Percentiles rank a stretch among this genome's conserved stretches.
phyloP scores from a whole-genome alignment of 2,888 invertebrate species.

The Phalera bucephala region DNA sequence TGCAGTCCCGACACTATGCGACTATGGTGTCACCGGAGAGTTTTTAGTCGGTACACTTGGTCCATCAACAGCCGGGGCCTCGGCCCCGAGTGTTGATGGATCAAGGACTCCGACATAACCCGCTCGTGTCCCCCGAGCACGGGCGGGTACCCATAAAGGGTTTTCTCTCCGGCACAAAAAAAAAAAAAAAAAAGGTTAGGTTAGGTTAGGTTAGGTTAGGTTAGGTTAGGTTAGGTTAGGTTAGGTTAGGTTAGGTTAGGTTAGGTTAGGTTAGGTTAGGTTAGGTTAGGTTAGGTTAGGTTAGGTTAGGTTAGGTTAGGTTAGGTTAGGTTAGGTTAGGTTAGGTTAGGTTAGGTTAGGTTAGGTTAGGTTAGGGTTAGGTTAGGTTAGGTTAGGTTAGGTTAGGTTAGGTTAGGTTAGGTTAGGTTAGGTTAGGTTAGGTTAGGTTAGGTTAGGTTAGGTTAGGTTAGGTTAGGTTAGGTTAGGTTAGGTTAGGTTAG shows the following conservation, averaged over 20 bases:
- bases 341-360: constrained; percentile 36
- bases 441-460: constrained; percentile 36
- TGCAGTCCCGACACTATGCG: too few relatives aligned
- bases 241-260: constrained; percentile 29
- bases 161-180: too few relatives aligned
- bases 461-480: constrained; percentile 23
- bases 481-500: constrained; percentile 19
- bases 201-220: constrained; percentile 31
- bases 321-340: constrained; percentile 35
- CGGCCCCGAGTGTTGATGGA: too few relatives aligned
- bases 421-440: constrained; percentile 24
- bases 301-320: constrained; percentile 38
- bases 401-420: constrained; percentile 32
- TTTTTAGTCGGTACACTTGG: too few relatives aligned
- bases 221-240: constrained; percentile 33
- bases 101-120: too few relatives aligned
- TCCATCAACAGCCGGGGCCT: too few relatives aligned
- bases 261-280: constrained; percentile 34
- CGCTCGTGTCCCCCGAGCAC: too few relatives aligned
- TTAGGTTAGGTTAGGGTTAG: too few relatives aligned
- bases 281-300: constrained; percentile 36
- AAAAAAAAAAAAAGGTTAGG: constrained; percentile 29
- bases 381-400: constrained; percentile 34
- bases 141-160: too few relatives aligned
- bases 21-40: too few relatives aligned